These are phyloP conservation scores for Bujurquina vittata DNA, from an alignment of 2,113 vertebrate species.

Conservation along the genomic window DNA sequence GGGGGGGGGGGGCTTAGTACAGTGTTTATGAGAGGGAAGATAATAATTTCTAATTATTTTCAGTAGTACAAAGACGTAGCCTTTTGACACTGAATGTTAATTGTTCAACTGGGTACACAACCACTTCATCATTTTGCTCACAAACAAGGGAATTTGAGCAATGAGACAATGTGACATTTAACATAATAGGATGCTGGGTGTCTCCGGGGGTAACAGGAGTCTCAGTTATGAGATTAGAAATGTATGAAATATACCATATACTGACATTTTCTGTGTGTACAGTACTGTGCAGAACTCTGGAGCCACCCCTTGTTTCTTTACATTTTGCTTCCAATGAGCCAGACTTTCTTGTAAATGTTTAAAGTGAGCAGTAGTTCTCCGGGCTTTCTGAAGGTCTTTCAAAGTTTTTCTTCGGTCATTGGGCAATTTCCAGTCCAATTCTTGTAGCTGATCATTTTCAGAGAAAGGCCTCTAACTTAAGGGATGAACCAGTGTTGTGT, in stretches of 20 bases:
- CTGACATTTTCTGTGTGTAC: not conserved
- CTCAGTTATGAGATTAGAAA: not conserved
- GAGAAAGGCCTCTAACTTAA: no score
- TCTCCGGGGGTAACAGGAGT: not conserved
- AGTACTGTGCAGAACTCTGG: not conserved
- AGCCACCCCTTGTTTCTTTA: not conserved
- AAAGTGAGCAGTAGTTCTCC: no score
- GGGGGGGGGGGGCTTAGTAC: no score
- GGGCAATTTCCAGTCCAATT: no score
- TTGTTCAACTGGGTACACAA: constrained; percentile 8
- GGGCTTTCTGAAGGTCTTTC: no score
- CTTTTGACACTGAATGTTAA: not conserved
- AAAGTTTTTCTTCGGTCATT: no score
- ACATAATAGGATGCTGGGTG: constrained; percentile 1
- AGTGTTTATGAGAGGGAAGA: not conserved
- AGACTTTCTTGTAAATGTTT: not conserved
- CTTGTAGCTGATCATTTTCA: no score
- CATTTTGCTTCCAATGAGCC: not conserved
- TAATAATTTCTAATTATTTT: constrained; percentile 7
- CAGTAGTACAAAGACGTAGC: not conserved
- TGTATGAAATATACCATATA: constrained; percentile 3
- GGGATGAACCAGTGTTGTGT: no score
- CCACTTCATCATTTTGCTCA: constrained; percentile 1
- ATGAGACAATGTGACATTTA: constrained; percentile 28
- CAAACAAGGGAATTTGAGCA: not conserved